Conservation (phyloP, 1,140 invertebrate genomes). For the Aphaenogaster rudis region DNA sequence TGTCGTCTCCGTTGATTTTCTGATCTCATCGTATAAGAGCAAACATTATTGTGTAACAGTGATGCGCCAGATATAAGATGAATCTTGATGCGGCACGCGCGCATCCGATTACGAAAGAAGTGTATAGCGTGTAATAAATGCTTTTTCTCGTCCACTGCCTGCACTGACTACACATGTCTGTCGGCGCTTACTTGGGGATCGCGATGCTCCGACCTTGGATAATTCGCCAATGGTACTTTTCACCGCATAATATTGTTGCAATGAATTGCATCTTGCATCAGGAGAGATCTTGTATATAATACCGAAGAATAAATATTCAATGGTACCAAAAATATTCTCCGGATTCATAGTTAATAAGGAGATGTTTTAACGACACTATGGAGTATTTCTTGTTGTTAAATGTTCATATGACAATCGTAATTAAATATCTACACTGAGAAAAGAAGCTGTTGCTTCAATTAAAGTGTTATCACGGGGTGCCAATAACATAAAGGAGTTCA, state of each 20-base stretch:
- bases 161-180: background rate
- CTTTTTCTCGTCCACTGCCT: background rate
- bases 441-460: too few species aligned
- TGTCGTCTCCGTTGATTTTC: background rate
- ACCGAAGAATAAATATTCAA: background rate
- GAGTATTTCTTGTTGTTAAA: background rate
- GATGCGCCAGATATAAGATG: background rate
- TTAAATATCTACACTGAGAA: background rate
- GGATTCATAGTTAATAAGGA: background rate
- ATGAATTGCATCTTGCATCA: background rate
- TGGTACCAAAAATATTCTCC: background rate
- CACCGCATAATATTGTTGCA: background rate
- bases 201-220: constrained; percentile 13
- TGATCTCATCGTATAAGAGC: background rate
- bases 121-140: constrained; percentile 28
- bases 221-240: constrained; percentile 33
- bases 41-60: constrained; percentile 18
- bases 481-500: too few species aligned
- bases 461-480: too few species aligned
- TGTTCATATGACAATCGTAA: background rate
- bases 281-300: background rate
- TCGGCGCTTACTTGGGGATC: background rate
- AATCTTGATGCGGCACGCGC: background rate
- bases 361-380: background rate
- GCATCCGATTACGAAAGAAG: constrained; percentile 38